Evolutionary conservation across 2,888 invertebrate genomes (phyloP), one percentile per base, ranked within the genome.

Genomic region (Drosophila pullipes): DNA sequence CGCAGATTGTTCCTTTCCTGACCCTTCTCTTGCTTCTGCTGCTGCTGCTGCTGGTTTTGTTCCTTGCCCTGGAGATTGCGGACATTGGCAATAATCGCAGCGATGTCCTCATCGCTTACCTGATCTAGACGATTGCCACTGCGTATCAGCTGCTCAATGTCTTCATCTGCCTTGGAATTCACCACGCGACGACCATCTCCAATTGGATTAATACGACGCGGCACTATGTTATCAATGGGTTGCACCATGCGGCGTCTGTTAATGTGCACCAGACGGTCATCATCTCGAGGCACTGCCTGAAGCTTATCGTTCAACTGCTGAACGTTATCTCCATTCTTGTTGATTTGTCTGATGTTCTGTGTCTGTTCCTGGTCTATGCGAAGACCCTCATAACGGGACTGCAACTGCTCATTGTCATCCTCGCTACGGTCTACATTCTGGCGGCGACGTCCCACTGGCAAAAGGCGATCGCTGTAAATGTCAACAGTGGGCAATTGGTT

Each of bases 211-310:
- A 62, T 11, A 9, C 81, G 67, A 9, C 78, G 86, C 5, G 72
- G 39, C 7, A 18, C n/a, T 0, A 52, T 33, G 25, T 33, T 57
- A 0, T 79, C 62, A 10, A n/a, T 30, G 16, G 68, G 60, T 30
- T 86, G 67, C 18, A 68, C 65, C 1, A 83, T 54, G n/a, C 83
- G 88, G 9, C 82, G 81, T 13, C 81, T 78, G 28, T 80, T 89
- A 6, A 87, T 63, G 61, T 83, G 76, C 47, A 90, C 68, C n/a
- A 90, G 59, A 13, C 91, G 86, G 37, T 86, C 91, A 57, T 83
- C 77, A 47, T 88, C 63, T 16, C 83, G 77, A 7, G 35, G 37
- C 2, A 81, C 78, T 31, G 41, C 54, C 30, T 64, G 64, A 28
- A 84, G 49, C 13, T 70, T 82, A 52, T 83, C 54, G 62, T 3